phyloP scores from a whole-genome alignment of 2,888 invertebrate species.

The Formica aserva region DNA sequence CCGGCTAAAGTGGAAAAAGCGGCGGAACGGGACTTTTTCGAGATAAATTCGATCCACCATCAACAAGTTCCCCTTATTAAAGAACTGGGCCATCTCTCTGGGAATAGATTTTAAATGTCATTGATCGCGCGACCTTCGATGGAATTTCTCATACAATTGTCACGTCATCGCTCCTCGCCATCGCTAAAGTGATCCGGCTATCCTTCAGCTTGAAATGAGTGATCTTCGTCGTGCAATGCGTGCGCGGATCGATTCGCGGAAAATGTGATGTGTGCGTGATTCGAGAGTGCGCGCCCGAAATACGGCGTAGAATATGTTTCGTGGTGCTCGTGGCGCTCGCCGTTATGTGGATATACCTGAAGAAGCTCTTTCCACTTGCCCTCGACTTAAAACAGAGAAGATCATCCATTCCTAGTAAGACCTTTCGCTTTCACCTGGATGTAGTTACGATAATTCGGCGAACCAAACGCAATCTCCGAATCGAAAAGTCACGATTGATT shows the following conservation, averaged over 20 bases:
- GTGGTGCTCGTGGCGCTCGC: conserved; percentile 57
- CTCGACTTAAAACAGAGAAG: conserved; percentile 6
- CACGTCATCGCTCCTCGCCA: neutral
- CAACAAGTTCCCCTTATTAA: conserved; percentile 43
- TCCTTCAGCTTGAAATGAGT: conserved; percentile 26
- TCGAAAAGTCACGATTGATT: conserved; percentile 36
- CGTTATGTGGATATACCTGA: conserved; percentile 70
- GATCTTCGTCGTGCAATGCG: conserved; percentile 51
- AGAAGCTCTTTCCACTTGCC: conserved; percentile 20
- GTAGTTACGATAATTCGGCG: conserved; percentile 28
- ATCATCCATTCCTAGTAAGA: conserved; percentile 42
- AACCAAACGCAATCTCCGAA: neutral
- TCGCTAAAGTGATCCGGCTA: conserved; percentile 16
- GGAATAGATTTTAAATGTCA: conserved; percentile 46
- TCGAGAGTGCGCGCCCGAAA: conserved; percentile 58
- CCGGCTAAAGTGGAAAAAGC: neutral
- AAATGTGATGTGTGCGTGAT: conserved; percentile 65
- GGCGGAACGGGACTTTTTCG: neutral
- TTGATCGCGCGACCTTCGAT: conserved; percentile 52
- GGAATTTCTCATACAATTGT: conserved; percentile 41
- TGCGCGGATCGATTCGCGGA: conserved; percentile 18
- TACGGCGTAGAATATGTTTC: conserved; percentile 60
- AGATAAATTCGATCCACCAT: conserved; percentile 6
- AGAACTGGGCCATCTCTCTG: conserved; percentile 40
- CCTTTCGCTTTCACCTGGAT: conserved; percentile 29